Evolutionary conservation across 1,140 invertebrate genomes (phyloP).

Genomic region (Bombus affinis): DNA sequence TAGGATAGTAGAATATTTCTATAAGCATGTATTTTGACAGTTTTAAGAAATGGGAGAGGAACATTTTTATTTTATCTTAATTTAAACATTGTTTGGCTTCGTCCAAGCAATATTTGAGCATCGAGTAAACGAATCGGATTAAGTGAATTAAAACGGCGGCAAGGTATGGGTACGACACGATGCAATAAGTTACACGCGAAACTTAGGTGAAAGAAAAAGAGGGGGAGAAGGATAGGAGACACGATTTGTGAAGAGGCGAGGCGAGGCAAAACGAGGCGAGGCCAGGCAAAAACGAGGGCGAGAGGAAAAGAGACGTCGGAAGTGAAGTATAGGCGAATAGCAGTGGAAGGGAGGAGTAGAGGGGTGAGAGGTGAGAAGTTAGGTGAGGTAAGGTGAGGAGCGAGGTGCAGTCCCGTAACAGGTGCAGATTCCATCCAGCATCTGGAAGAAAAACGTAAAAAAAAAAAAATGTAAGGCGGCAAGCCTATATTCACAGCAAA

Average conservation of each 20-base stretch:
- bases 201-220: slow-evolving; percentile 37
- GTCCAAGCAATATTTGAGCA: not conserved
- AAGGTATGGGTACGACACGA: slow-evolving; percentile 31
- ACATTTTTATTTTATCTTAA: not conserved
- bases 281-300: slow-evolving; percentile 42
- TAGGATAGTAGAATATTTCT: not conserved
- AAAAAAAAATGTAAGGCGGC: slow-evolving; percentile 29
- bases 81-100: not conserved
- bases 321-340: not conserved
- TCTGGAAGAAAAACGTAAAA: slow-evolving; percentile 66
- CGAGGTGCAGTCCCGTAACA: slow-evolving; percentile 72
- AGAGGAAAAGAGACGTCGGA: slow-evolving; percentile 46
- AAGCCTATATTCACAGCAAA: slow-evolving; percentile 7
- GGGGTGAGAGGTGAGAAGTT: slow-evolving; percentile 9
- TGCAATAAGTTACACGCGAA: slow-evolving; percentile 40
- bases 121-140: not conserved
- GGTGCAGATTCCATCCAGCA: slow-evolving; percentile 74
- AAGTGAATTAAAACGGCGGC: slow-evolving; percentile 32
- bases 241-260: slow-evolving; percentile 52
- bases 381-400: slow-evolving; percentile 55
- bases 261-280: slow-evolving; percentile 41
- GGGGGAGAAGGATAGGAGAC: not conserved
- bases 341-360: not conserved
- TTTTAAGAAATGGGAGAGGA: not conserved
- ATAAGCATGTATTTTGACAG: not conserved